These are phyloP conservation scores for Luehdorfia chinensis DNA, from an alignment of 1,140 invertebrate species.

Conservation along the genomic window DNA sequence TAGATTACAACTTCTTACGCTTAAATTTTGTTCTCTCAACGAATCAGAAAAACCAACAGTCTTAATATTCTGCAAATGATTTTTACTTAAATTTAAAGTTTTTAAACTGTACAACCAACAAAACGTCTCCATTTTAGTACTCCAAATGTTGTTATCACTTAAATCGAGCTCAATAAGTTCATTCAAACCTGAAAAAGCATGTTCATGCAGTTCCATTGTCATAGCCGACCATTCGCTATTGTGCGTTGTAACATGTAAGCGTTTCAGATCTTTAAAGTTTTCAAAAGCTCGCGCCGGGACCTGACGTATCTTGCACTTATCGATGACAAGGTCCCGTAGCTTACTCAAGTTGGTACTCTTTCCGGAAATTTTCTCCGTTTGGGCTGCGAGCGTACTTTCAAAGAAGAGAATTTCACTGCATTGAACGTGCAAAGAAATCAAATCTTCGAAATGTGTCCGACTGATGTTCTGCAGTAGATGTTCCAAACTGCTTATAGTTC, in stretches of 20 bases:
- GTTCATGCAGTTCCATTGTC: conserved; percentile 84
- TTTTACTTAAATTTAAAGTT: conserved; percentile 85
- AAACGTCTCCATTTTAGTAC: conserved; percentile 84
- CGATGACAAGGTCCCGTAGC: conserved; percentile 83
- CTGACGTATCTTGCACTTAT: conserved; percentile 87
- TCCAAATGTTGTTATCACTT: conserved; percentile 89
- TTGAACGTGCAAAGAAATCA: conserved; percentile 83
- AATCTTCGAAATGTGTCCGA: conserved; percentile 64
- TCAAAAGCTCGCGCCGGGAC: conserved; percentile 83
- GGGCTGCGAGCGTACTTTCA: conserved; percentile 81
- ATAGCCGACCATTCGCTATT: conserved; percentile 90
- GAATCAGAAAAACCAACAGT: conserved; percentile 85
- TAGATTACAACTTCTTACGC: conserved; percentile 79
- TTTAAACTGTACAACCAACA: conserved; percentile 84
- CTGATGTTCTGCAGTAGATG: conserved; percentile 68
- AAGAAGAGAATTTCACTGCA: conserved; percentile 90
- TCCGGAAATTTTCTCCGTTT: conserved; percentile 43
- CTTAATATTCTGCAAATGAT: conserved; percentile 86
- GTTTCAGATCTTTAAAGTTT: conserved; percentile 81
- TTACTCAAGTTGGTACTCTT: conserved; percentile 69
- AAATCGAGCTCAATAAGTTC: conserved; percentile 85
- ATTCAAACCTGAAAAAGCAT: conserved; percentile 83
- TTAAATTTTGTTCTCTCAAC: conserved; percentile 68
- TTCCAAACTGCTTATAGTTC: conserved; percentile 70
- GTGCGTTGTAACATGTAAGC: conserved; percentile 83